Evolutionary conservation across 92 coral and sea anemone genomes (phyloP), one percentile per base, ranked within the genome.

Genomic region (Pocillopora meandrina): DNA sequence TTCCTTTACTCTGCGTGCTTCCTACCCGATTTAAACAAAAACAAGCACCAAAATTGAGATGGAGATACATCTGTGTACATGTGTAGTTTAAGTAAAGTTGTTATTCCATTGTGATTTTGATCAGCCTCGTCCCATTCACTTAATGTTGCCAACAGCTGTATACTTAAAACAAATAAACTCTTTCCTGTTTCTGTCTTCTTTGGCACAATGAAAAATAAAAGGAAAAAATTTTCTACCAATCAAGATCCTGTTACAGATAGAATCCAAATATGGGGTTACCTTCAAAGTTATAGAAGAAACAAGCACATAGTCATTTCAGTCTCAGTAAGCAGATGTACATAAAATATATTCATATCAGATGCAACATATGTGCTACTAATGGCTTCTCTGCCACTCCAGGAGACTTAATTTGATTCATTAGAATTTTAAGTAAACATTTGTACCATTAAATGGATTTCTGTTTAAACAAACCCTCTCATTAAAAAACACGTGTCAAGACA

Each of bases 141-240:
- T 72, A 60, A 74, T 83, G 80, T 63, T 73, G 79, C 72, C 74
- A 83, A 73, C 86, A 83, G 76, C 80, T 83, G 80, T 74, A 61
- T 83, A 63, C 16, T 42, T 74, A 61, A 63, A 73, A 80, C 56
- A 73, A 83, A 83, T 83, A 73, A 73, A 11, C 63, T 47, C 9
- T 56, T 81, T 81, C 77, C 77, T 70, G 74, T 33, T 4, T 19
- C 21, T 21, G 42, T 57, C 17, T 58, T 18, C 12, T 60, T 71
- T 56, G 42, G 19, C 19, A 21, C 47, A 47, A 35, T 23, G 73
- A 20, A 16, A 63, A 1, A 63, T 20, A 42, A 12, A 65, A 65
- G 8, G 67, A 68, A 49, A 12, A 35, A 69, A 4, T 42, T 47
- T 17, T 59, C 13, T 60, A 61, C 61, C 10, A 49, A 70, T 5